A percentile compares a stretch with the other conserved stretches of the same genome.
These are phyloP conservation scores for Synchiropus splendidus DNA, from an alignment of 2,113 vertebrate species.

Conservation along the genomic window DNA sequence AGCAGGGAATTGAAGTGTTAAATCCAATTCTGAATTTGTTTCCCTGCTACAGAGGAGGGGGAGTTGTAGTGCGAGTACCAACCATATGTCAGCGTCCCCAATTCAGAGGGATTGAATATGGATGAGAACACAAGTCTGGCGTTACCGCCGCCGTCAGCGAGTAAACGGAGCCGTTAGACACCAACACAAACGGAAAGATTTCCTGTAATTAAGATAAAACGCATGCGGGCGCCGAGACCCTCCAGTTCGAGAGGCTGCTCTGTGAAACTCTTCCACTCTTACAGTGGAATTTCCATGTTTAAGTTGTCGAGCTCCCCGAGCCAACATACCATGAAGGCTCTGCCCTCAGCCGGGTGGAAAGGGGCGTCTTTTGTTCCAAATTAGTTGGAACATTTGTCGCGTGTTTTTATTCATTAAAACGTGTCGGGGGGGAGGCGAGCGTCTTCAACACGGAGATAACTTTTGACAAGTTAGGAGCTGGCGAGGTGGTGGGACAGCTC, in stretches of 20 bases:
- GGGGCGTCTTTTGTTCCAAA: too few species aligned
- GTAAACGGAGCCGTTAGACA: constrained; percentile 24
- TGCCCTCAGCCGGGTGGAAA: too few species aligned
- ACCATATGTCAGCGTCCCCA: constrained; percentile 68
- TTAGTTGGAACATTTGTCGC: too few species aligned
- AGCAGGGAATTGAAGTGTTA: constrained; percentile 67
- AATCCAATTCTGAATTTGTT: constrained; percentile 71
- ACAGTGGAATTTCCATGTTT: too few species aligned
- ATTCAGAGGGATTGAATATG: constrained; percentile 68
- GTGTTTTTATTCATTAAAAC: too few species aligned
- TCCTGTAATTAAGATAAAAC: constrained; percentile 38
- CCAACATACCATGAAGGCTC: too few species aligned
- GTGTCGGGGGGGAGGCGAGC: too few species aligned
- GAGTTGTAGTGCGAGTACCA: constrained; percentile 42
- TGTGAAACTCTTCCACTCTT: too few species aligned
- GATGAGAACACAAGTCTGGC: constrained; percentile 56
- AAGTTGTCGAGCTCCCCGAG: too few species aligned
- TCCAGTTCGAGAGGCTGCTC: background rate
- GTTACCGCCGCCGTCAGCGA: constrained; percentile 25
- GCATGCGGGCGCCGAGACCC: constrained; percentile 5
- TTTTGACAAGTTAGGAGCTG: too few species aligned
- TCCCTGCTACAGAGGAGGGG: constrained; percentile 56
- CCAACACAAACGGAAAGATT: constrained; percentile 20
- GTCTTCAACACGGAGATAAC: too few species aligned
- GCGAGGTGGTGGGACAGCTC: too few species aligned